Conservation (phyloP, 2,797 vertebrate species). For the Diplodus sargus region DNA sequence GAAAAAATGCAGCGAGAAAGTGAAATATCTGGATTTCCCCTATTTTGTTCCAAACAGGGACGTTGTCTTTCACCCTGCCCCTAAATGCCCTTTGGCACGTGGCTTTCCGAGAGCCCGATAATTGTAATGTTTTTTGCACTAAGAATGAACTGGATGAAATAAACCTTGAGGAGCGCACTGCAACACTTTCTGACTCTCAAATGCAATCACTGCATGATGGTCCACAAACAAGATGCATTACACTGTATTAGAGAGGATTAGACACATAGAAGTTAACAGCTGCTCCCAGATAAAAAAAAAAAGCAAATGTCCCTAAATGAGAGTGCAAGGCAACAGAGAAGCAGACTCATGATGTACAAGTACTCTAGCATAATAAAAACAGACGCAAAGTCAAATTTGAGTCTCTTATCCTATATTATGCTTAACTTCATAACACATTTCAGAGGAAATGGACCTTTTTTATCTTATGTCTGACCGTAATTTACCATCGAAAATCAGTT, state of each 20-base stretch:
- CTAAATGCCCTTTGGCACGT: neutral
- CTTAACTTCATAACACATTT: neutral
- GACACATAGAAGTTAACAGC: conserved; percentile 71
- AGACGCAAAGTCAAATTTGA: neutral
- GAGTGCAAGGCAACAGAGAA: conserved; percentile 26
- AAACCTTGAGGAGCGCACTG: conserved; percentile 32
- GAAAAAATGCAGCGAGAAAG: neutral
- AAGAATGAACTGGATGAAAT: conserved; percentile 26
- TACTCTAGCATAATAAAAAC: conserved; percentile 3
- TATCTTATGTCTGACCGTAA: neutral
- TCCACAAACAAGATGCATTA: conserved; percentile 66
- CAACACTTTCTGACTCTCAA: conserved; percentile 44
- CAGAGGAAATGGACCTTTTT: neutral
- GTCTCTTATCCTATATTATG: neutral
- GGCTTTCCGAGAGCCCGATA: neutral
- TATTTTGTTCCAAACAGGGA: neutral
- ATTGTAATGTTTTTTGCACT: neutral
- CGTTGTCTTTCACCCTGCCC: neutral
- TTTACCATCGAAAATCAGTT: neutral
- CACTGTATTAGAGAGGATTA: conserved; percentile 73
- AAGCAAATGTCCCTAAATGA: conserved; percentile 52
- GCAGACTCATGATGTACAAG: conserved; percentile 22
- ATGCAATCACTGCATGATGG: conserved; percentile 61
- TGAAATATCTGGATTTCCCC: neutral
- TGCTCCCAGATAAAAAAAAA: conserved; percentile 64